Percentiles rank a stretch among this genome's conserved stretches.
Conservation (phyloP, 1,140 invertebrate species). For the Ostrea edulis region DNA sequence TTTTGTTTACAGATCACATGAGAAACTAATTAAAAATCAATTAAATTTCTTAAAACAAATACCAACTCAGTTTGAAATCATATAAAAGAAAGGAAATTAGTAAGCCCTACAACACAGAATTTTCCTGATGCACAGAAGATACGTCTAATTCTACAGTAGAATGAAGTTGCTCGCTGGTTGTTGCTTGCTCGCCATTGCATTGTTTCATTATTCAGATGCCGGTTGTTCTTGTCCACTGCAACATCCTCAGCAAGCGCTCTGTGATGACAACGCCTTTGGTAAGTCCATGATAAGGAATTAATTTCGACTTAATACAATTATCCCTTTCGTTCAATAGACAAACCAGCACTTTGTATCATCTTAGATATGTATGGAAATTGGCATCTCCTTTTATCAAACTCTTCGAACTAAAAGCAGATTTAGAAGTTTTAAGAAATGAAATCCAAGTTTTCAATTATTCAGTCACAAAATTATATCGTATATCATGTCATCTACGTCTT, state of each 20-base stretch:
- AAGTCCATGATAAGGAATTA: neutral
- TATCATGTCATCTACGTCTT: too few relatives aligned
- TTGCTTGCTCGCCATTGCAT: neutral
- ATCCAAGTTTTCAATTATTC: too few relatives aligned
- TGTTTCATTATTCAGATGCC: neutral
- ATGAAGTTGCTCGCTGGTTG: neutral
- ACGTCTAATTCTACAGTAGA: neutral
- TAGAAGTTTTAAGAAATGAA: too few relatives aligned
- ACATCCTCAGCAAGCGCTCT: neutral
- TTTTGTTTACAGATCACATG: conserved; percentile 8
- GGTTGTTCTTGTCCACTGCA: neutral
- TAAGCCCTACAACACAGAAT: neutral
- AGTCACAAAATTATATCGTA: too few relatives aligned
- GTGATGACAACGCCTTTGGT: neutral
- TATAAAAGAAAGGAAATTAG: neutral
- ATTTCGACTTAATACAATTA: neutral
- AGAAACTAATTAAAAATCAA: neutral
- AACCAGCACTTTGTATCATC: too few relatives aligned
- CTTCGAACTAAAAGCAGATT: too few relatives aligned
- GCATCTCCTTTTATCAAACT: too few relatives aligned
- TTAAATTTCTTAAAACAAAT: neutral
- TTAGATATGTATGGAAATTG: too few relatives aligned
- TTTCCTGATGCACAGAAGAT: neutral
- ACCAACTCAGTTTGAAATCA: neutral
- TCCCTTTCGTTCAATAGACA: too few relatives aligned